Conservation (phyloP, 2,797 vertebrate species). For the Oceanodroma leucorhoa region DNA sequence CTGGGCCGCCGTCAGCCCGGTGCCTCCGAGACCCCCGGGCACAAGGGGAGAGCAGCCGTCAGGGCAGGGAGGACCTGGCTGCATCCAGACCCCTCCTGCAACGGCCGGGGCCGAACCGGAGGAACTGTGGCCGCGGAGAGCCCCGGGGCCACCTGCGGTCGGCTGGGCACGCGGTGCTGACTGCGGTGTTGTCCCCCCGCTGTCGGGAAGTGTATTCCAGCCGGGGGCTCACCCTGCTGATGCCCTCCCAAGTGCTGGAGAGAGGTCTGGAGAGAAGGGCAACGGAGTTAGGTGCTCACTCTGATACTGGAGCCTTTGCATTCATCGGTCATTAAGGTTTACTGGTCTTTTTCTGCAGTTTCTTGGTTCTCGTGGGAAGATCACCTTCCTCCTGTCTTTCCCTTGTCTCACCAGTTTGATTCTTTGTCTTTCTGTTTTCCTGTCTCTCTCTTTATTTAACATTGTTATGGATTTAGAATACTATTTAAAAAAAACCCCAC, state of each 20-base stretch:
- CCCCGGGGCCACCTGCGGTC: accelerated
- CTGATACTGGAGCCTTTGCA: accelerated
- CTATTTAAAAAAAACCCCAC: not conserved
- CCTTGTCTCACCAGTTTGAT: not conserved
- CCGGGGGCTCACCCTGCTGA: accelerated
- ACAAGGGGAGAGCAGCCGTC: not conserved
- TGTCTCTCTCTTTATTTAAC: not conserved
- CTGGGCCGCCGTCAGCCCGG: not conserved
- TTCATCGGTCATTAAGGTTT: not conserved
- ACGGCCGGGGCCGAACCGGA: accelerated
- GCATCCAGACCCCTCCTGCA: not conserved
- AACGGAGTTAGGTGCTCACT: accelerated
- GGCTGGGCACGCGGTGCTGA: not conserved
- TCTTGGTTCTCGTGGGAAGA: not conserved
- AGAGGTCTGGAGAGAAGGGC: not conserved
- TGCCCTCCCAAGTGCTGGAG: not conserved
- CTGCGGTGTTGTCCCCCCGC: accelerated
- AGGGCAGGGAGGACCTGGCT: not conserved
- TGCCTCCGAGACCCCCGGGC: accelerated
- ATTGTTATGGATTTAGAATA: not conserved
- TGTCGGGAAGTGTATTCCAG: not conserved
- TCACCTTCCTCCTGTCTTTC: not conserved
- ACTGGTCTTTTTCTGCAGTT: not conserved
- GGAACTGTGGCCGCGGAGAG: not conserved
- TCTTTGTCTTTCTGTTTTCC: not conserved